Conservation (phyloP, 2,797 vertebrate genomes). For the Otus scops region DNA sequence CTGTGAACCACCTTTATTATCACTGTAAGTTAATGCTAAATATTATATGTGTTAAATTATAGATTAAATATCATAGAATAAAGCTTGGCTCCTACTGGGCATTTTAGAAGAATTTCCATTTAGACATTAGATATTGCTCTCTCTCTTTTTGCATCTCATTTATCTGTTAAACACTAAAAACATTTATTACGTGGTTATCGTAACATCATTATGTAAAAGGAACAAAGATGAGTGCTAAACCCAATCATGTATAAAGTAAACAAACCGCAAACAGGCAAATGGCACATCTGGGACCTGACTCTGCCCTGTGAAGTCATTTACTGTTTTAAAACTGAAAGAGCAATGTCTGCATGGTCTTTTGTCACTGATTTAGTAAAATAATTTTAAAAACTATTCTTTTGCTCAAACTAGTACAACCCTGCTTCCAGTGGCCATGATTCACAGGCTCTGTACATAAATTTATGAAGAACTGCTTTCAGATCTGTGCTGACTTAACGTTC, state of each 20-base stretch:
- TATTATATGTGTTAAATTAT: background rate
- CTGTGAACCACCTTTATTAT: background rate
- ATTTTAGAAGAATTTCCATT: background rate
- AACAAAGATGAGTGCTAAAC: background rate
- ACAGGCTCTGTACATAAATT: background rate
- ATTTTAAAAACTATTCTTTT: background rate
- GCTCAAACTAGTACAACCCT: background rate
- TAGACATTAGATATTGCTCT: background rate
- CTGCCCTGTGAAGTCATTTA: background rate
- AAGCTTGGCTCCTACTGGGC: background rate
- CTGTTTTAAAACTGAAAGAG: slow-evolving; percentile 2
- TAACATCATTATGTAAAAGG: slow-evolving; percentile 19
- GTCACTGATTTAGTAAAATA: background rate
- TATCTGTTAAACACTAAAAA: background rate
- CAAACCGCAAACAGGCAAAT: slow-evolving; percentile 24
- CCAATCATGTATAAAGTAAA: slow-evolving; percentile 50
- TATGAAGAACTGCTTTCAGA: background rate
- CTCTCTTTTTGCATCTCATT: background rate
- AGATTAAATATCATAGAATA: background rate
- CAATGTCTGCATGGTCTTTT: background rate
- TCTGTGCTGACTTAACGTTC: background rate
- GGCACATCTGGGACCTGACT: slow-evolving; percentile 42
- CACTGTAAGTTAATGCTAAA: background rate
- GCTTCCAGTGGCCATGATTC: background rate
- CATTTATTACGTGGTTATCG: slow-evolving; percentile 32